Evolutionary conservation across 2,888 invertebrate genomes (phyloP).

Genomic region (Philopedon plagiatum): DNA sequence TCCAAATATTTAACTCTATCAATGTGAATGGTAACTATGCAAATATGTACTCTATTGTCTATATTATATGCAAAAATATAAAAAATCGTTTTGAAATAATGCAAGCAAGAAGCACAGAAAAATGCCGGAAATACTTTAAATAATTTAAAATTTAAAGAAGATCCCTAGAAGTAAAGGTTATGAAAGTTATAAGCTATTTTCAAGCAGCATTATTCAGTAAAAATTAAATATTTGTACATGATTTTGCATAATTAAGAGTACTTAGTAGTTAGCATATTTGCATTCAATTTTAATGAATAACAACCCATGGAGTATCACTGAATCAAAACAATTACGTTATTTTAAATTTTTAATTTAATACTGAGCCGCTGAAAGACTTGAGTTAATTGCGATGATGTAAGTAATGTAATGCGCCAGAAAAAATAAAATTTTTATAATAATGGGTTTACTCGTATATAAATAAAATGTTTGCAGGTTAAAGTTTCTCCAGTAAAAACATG

Average conservation of each 20-base stretch:
- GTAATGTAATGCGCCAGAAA: not conserved
- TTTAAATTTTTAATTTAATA: not conserved
- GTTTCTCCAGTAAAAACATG: not conserved
- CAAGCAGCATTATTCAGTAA: not conserved
- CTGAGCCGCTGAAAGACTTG: not conserved
- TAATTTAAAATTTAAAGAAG: too few species aligned
- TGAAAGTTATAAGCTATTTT: too few species aligned
- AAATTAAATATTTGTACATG: not conserved
- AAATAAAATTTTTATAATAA: not conserved
- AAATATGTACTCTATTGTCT: too few species aligned
- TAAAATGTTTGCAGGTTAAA: constrained; percentile 11
- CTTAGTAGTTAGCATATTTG: not conserved
- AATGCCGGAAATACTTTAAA: too few species aligned
- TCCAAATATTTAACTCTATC: too few species aligned
- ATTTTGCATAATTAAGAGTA: not conserved
- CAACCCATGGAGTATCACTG: not conserved
- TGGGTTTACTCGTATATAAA: not conserved
- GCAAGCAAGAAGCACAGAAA: too few species aligned
- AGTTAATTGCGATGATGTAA: constrained; percentile 10
- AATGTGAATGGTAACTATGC: too few species aligned
- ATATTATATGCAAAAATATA: too few species aligned
- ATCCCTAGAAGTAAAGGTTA: too few species aligned
- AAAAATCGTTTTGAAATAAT: too few species aligned
- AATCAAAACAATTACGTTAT: not conserved
- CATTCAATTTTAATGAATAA: not conserved